Evolutionary conservation across 2,888 invertebrate species (phyloP).

Genomic region (Deilephila elpenor): DNA sequence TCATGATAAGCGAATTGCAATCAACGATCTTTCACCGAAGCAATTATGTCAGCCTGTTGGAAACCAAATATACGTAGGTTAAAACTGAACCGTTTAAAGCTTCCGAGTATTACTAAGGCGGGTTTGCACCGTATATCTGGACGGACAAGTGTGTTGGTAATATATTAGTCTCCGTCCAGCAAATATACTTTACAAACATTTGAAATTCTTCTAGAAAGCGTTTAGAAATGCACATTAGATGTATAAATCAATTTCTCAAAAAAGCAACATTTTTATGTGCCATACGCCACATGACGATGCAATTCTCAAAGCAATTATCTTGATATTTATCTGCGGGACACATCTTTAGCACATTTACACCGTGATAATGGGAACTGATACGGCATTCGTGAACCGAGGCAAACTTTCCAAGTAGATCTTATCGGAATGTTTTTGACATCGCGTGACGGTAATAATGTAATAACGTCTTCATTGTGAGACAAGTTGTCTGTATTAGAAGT

Average conservation of each 20-base stretch:
- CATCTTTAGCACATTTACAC: conserved; percentile 19
- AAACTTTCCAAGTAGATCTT: conserved; percentile 10
- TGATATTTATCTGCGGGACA: conserved; percentile 1
- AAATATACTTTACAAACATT: too few species aligned
- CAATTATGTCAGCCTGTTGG: too few species aligned
- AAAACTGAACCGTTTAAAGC: too few species aligned
- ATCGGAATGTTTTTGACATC: conserved; percentile 3
- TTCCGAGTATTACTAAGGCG: too few species aligned
- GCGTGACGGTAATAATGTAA: not conserved
- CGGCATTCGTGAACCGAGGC: conserved; percentile 14
- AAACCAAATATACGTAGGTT: too few species aligned
- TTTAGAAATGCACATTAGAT: not conserved
- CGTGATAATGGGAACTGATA: conserved; percentile 29
- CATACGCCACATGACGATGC: not conserved
- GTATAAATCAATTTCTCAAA: conserved; percentile 8
- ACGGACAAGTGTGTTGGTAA: too few species aligned
- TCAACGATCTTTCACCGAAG: too few species aligned
- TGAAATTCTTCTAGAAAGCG: too few species aligned
- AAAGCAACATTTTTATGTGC: not conserved
- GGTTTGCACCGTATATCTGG: too few species aligned
- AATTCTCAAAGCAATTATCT: conserved; percentile 8
- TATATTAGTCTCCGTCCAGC: too few species aligned
- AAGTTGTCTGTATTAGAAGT: not conserved
- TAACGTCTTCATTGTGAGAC: not conserved
- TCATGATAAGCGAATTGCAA: too few species aligned